Evolutionary conservation across 64 coral and sea anemone species (phyloP).

Genomic region (Montipora cactus): DNA sequence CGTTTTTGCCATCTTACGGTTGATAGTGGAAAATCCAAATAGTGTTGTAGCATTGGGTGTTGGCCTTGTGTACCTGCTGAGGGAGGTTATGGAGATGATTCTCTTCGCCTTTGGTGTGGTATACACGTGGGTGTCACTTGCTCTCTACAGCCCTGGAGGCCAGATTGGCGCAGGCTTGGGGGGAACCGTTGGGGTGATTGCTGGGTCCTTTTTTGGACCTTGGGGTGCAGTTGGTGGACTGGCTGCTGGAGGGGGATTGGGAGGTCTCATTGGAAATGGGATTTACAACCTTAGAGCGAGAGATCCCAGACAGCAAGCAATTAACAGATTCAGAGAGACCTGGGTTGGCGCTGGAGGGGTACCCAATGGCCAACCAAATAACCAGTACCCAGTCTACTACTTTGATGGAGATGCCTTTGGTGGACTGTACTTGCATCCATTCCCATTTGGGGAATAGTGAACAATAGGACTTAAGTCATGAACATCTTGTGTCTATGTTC

Average conservation of each 20-base stretch:
- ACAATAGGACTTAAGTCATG: neutral
- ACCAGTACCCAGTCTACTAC: slow-evolving; percentile 28
- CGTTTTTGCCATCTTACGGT: neutral
- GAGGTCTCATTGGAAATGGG: slow-evolving; percentile 39
- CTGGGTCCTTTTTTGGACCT: neutral
- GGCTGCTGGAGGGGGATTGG: neutral
- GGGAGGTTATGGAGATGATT: slow-evolving; percentile 9
- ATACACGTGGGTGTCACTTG: slow-evolving; percentile 23
- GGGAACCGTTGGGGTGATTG: neutral
- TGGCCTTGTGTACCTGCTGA: neutral
- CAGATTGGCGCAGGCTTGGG: slow-evolving; percentile 44
- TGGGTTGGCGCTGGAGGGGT: neutral
- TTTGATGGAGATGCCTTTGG: slow-evolving; percentile 19
- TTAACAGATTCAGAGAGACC: neutral
- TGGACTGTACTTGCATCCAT: slow-evolving; percentile 14
- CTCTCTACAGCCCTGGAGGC: neutral
- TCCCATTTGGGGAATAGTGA: neutral
- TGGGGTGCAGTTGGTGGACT: neutral
- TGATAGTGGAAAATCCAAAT: neutral
- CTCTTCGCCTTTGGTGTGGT: slow-evolving; percentile 43
- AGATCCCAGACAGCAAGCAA: neutral
- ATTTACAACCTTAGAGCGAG: neutral
- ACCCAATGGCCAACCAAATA: slow-evolving; percentile 12
- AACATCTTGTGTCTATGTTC: neutral
- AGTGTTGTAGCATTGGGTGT: neutral